phyloP scores from a whole-genome alignment of 1,140 invertebrate species.

The Drosophila aff. region DNA sequence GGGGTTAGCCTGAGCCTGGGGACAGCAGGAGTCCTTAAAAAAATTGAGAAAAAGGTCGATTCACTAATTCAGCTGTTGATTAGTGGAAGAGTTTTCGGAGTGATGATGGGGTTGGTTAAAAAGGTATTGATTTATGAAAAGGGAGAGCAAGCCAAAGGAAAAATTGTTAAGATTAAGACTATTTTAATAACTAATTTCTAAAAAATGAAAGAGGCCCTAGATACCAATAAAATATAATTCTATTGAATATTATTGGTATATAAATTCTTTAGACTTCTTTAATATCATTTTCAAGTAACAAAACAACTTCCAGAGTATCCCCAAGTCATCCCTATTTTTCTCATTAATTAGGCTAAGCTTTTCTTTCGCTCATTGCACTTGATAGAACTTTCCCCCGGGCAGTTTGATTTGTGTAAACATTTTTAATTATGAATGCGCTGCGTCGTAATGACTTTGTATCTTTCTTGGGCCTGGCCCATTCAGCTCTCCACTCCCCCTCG shows the following conservation, averaged over 20 bases:
- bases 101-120: not conserved
- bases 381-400: not conserved
- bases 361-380: constrained; percentile 56
- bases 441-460: constrained; percentile 77
- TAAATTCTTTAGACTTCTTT: not conserved
- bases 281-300: too few species aligned
- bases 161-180: not conserved
- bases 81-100: not conserved
- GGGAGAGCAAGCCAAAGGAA: not conserved
- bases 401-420: constrained; percentile 64
- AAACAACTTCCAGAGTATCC: not conserved
- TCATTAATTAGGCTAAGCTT: constrained; percentile 57
- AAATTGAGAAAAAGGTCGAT: constrained; percentile 15
- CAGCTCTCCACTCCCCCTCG: not conserved
- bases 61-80: constrained; percentile 36
- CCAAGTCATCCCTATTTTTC: not conserved
- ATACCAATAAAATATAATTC: not conserved
- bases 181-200: not conserved
- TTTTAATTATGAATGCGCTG: constrained; percentile 73
- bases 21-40: constrained; percentile 19
- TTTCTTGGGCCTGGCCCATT: constrained; percentile 28
- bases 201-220: not conserved
- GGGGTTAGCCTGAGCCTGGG: not conserved
- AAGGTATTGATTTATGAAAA: not conserved
- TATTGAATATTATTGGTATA: not conserved